These are phyloP conservation scores for Enteromius thamalakanensis DNA, from an alignment of 2,797 vertebrate genomes.

Conservation along the genomic window DNA sequence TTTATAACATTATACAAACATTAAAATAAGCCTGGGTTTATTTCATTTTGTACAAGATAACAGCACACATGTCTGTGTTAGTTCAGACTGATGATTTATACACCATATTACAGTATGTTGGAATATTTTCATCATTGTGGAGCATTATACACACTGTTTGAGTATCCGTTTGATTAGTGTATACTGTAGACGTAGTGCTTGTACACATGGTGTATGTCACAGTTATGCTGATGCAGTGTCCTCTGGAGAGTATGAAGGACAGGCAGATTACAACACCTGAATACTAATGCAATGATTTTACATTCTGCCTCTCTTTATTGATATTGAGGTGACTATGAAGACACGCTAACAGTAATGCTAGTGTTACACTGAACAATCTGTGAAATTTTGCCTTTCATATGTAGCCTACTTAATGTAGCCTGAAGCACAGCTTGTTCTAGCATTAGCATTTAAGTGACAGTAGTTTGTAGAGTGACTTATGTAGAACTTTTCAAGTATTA, in stretches of 20 bases:
- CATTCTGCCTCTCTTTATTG: background rate
- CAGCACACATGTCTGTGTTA: background rate
- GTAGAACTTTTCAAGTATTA: background rate
- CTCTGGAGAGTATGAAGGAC: background rate
- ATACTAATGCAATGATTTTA: conserved; percentile 24
- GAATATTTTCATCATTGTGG: background rate
- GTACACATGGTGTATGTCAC: background rate
- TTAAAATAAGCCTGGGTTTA: background rate
- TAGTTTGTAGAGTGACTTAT: background rate
- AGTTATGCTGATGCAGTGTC: conserved; percentile 5
- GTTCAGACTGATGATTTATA: background rate
- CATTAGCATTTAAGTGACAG: background rate
- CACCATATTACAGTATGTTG: background rate
- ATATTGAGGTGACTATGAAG: conserved; percentile 19
- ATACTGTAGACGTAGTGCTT: background rate
- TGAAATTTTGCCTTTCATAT: background rate
- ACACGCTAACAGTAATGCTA: background rate
- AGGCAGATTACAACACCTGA: background rate
- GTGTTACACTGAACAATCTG: background rate
- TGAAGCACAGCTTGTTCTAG: background rate
- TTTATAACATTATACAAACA: background rate
- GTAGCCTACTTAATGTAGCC: conserved; percentile 10
- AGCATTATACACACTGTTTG: background rate
- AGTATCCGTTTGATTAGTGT: background rate
- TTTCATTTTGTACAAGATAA: background rate